phyloP scores from a whole-genome alignment of 37 sponge, comb jelly and placozoan genomes.

The Tethya wilhelma region DNA sequence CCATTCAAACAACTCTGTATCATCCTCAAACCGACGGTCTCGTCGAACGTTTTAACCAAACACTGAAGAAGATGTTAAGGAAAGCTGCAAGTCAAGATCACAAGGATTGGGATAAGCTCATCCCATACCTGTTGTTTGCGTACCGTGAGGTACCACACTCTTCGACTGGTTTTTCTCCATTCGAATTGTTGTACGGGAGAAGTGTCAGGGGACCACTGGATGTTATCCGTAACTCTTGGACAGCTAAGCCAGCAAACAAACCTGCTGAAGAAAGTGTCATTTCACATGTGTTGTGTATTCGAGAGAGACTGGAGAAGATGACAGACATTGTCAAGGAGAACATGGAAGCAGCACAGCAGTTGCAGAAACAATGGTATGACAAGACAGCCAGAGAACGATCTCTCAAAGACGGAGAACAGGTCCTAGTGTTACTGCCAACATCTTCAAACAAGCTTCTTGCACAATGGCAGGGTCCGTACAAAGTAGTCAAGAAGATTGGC shows the following conservation, averaged over 20 bases:
- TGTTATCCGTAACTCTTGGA: slow-evolving; percentile 48
- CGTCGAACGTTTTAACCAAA: slow-evolving; percentile 49
- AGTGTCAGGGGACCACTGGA: slow-evolving; percentile 58
- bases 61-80: slow-evolving; percentile 45
- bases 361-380: slow-evolving; percentile 41
- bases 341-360: too few relatives aligned
- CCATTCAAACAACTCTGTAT: slow-evolving; percentile 39
- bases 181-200: slow-evolving; percentile 62
- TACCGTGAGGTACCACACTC: slow-evolving; percentile 61
- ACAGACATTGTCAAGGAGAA: slow-evolving; percentile 29
- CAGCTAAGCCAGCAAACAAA: too few relatives aligned
- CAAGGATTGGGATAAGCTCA: slow-evolving; percentile 57
- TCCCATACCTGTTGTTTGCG: slow-evolving; percentile 65
- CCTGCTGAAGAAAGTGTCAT: slow-evolving; percentile 44
- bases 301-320: slow-evolving; percentile 14
- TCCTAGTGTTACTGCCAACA: slow-evolving; percentile 37
- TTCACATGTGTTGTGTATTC: slow-evolving; percentile 38
- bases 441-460: slow-evolving; percentile 18
- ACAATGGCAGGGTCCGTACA: slow-evolving; percentile 53
- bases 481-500: slow-evolving; percentile 20
- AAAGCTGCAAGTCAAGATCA: slow-evolving; percentile 11
- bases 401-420: slow-evolving; percentile 18
- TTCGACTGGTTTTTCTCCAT: slow-evolving; percentile 68
- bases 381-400: slow-evolving; percentile 4
- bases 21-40: slow-evolving; percentile 51